Percentiles rank a stretch among this genome's conserved stretches.
phyloP scores from a whole-genome alignment of 2,888 invertebrate genomes.

The Fabriciana adippe region DNA sequence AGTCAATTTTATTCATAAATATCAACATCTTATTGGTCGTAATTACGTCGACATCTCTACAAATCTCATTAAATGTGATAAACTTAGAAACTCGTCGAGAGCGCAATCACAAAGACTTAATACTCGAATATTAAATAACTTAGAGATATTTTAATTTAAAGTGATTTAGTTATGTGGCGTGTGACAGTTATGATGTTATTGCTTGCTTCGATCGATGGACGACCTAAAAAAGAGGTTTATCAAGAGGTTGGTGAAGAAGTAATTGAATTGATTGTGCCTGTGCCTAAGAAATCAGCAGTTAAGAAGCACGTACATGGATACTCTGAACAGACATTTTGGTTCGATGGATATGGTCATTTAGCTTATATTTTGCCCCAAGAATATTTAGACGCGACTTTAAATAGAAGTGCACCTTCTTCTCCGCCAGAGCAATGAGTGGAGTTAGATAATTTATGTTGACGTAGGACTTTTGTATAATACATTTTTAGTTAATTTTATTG shows the following conservation, averaged over 20 bases:
- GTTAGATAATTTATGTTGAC: background rate
- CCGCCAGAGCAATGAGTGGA: conserved; percentile 3
- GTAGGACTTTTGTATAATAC: background rate
- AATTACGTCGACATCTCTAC: conserved; percentile 16
- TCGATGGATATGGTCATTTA: background rate
- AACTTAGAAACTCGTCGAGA: conserved; percentile 16
- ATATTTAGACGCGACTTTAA: conserved; percentile 14
- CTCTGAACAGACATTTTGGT: background rate
- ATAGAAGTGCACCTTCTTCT: background rate
- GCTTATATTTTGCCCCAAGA: conserved; percentile 1
- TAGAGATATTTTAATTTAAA: background rate
- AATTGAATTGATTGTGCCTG: background rate
- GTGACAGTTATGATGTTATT: conserved; percentile 19
- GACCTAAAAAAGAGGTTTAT: background rate
- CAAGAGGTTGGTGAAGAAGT: conserved; percentile 13
- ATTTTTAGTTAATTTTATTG: background rate
- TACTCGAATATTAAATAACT: background rate
- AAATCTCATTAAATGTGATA: conserved; percentile 12
- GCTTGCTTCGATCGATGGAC: background rate
- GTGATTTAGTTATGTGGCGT: conserved; percentile 13
- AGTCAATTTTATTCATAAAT: conserved; percentile 14
- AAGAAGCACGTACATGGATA: background rate
- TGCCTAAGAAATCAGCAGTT: background rate
- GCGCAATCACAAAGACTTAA: conserved; percentile 16
- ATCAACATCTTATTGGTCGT: conserved; percentile 22